phyloP scores from a whole-genome alignment of 2,113 vertebrate genomes.

The Crotalus horridus region DNA sequence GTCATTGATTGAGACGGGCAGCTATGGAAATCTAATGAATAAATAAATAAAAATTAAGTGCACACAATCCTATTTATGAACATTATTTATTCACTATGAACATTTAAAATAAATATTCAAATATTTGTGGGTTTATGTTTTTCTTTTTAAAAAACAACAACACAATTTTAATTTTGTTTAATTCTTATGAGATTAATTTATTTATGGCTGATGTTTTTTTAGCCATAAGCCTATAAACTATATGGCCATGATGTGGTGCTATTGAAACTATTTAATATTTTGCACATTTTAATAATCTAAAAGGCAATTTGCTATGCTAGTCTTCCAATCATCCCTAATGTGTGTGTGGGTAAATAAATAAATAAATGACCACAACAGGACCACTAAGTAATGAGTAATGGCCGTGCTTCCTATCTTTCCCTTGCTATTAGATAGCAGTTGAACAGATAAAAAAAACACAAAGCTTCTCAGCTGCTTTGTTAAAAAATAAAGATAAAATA shows the following conservation, averaged over 20 bases:
- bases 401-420: neutral
- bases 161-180: neutral
- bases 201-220: neutral
- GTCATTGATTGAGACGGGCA: neutral
- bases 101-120: neutral
- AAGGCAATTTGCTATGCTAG: neutral
- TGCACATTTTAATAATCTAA: neutral
- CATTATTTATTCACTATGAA: neutral
- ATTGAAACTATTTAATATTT: neutral
- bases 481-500: neutral
- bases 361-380: neutral
- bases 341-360: neutral
- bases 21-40: neutral
- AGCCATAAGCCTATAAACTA: neutral
- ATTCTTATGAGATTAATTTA: neutral
- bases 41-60: neutral
- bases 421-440: neutral
- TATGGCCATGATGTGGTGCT: neutral
- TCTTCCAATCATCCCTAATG: neutral
- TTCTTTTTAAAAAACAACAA: neutral
- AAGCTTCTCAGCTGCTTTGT: neutral
- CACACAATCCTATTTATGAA: neutral
- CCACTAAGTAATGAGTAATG: neutral
- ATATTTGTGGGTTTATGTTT: neutral
- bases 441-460: neutral